Percentiles rank a stretch among this genome's conserved stretches.
phyloP scores from a whole-genome alignment of 2,113 vertebrate genomes.

The Colinus virginianus region DNA sequence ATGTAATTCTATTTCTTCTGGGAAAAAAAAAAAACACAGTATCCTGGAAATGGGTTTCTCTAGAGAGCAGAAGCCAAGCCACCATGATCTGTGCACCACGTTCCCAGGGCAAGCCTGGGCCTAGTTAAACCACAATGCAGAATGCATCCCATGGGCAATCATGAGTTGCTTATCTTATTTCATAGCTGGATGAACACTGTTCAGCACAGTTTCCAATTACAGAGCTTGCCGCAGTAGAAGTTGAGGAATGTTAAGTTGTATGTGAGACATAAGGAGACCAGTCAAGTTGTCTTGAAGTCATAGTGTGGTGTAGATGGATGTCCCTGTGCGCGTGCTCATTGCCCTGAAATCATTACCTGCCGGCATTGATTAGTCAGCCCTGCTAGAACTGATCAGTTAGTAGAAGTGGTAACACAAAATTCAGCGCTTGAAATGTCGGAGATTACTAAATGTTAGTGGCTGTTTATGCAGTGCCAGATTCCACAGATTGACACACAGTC shows the following conservation, averaged over 20 bases:
- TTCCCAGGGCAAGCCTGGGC: neutral
- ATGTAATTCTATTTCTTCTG: neutral
- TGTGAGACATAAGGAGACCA: neutral
- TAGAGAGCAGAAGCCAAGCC: neutral
- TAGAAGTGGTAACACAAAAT: neutral
- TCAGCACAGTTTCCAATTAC: neutral
- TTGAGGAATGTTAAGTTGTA: neutral
- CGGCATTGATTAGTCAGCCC: neutral
- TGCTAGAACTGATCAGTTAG: neutral
- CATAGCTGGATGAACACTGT: neutral
- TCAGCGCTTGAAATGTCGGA: neutral
- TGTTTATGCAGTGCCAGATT: neutral
- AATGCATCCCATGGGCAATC: neutral
- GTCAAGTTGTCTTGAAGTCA: neutral
- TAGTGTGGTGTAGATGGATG: neutral
- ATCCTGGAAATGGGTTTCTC: neutral
- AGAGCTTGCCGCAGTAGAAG: neutral
- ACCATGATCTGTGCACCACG: accelerated
- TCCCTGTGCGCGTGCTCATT: neutral
- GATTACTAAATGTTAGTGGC: neutral
- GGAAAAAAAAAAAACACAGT: neutral
- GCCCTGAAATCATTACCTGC: neutral
- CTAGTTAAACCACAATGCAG: neutral
- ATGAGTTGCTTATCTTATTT: neutral
- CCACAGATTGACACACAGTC: neutral